phyloP scores from a whole-genome alignment of 2,888 invertebrate genomes.

The Philereme transversata region DNA sequence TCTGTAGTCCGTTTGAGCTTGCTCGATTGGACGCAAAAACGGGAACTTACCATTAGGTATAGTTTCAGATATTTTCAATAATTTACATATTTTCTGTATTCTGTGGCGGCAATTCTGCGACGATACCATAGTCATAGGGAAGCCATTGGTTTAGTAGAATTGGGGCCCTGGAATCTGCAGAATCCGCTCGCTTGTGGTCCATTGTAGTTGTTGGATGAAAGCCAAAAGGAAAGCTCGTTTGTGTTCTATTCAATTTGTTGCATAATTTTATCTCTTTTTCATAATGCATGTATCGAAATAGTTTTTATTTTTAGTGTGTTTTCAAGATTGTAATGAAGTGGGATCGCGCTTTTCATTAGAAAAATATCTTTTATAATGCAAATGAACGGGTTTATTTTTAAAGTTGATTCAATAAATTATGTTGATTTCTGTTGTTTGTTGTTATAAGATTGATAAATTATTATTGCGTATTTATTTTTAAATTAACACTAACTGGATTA shows the following conservation, averaged over 20 bases:
- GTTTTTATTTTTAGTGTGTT: constrained; percentile 36
- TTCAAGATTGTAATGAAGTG: constrained; percentile 25
- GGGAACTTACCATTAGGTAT: too few relatives aligned
- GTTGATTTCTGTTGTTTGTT: too few relatives aligned
- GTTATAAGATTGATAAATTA: too few relatives aligned
- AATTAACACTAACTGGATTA: too few relatives aligned
- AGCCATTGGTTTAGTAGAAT: too few relatives aligned
- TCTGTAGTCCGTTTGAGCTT: too few relatives aligned
- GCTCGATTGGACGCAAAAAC: too few relatives aligned
- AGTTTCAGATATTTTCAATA: too few relatives aligned
- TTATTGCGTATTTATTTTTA: too few relatives aligned
- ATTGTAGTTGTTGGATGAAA: constrained; percentile 41
- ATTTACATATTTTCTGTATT: too few relatives aligned
- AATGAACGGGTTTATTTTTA: constrained; percentile 8
- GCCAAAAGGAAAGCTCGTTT: constrained; percentile 51
- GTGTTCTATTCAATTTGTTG: constrained; percentile 50
- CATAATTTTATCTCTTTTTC: constrained; percentile 52
- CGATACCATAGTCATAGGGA: too few relatives aligned
- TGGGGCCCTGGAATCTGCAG: not conserved
- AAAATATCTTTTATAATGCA: constrained; percentile 15
- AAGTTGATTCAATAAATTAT: not conserved
- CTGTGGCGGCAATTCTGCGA: too few relatives aligned
- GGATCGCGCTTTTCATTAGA: constrained; percentile 5
- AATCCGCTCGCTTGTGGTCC: constrained; percentile 22
- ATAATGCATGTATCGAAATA: constrained; percentile 39